phyloP scores from a whole-genome alignment of 2,797 vertebrate genomes.

The Ptychadena robeensis region DNA sequence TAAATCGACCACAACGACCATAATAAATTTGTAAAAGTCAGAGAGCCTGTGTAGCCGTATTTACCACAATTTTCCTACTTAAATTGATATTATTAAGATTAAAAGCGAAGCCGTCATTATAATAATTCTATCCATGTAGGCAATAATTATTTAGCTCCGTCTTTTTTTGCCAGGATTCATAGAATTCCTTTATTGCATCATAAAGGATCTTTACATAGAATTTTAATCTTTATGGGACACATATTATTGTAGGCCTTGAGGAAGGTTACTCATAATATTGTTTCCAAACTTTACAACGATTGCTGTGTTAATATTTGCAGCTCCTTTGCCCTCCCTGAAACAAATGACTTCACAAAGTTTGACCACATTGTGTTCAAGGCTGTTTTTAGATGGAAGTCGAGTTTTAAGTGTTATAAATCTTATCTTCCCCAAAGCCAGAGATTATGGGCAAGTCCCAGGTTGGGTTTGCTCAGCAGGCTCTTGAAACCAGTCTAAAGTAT shows the following conservation, averaged over 20 bases:
- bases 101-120: too few relatives aligned
- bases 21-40: too few relatives aligned
- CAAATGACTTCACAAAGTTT: constrained; percentile 21
- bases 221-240: not conserved
- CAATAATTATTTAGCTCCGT: too few relatives aligned
- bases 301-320: constrained; percentile 56
- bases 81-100: not conserved
- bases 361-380: constrained; percentile 41
- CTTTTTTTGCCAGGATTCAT: not conserved
- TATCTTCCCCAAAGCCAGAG: constrained; percentile 34
- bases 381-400: constrained; percentile 13
- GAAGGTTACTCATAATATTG: constrained; percentile 6
- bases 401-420: constrained; percentile 49
- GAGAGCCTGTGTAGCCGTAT: not conserved
- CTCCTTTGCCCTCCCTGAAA: constrained; percentile 42
- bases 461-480: constrained; percentile 34
- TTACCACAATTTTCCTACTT: not conserved
- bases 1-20: too few relatives aligned
- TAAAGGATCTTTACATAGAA: not conserved
- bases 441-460: constrained; percentile 32
- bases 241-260: constrained; percentile 28
- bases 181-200: not conserved
- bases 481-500: constrained; percentile 36
- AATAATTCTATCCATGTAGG: too few relatives aligned
- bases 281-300: constrained; percentile 42